Evolutionary conservation across 2,113 vertebrate genomes (phyloP), one percentile per base, ranked within the genome.

Genomic region (Panurus biarmicus): DNA sequence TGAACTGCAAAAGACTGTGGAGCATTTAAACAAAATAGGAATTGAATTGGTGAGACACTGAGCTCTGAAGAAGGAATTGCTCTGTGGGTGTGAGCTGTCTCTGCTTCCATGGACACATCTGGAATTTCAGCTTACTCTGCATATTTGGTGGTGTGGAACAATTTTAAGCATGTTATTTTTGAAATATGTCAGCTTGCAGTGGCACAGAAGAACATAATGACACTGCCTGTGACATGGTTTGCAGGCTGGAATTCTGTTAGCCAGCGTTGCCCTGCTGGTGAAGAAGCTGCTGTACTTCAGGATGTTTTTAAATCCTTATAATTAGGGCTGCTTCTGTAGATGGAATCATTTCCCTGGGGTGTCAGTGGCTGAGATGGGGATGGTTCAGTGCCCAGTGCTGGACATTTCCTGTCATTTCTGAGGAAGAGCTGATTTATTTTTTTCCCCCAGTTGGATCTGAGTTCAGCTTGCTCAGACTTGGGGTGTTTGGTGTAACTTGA

Each of bases 131-230:
- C 66, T 73, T 23, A 22, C 57, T 90, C 53, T 70, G 76, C 25
- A 14, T 76, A 36, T 81, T 85, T 48, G 44, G 20, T 51, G 42
- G 60, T 67, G 71, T 48, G 71, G 78, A 71, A 84, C 48, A 57
- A 65, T 76, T 94, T 70, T 9, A 75, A 87, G 40, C 42, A 33
- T 71, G 54, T 91, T 91, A 40, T 64, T 97, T 95, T 90, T 91
- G 73, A 90, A 93, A 90, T 53, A 5, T 40, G 91, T 80, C 86
- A 82, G 18, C 80, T 97, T 48, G 29, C n/a, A n/a, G n/a, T 70
- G 67, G 57, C n/a, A 10, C 33, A 40, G 76, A 31, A 36, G 84
- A 71, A n/a, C 20, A 14, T 44, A 57, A 69, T 87, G 92, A 38
- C 45, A 64, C 56, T 67, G 83, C 60, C 77, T 74, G 18, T 42